Conservation (phyloP, 2,113 vertebrate genomes). For the Piprites chloris region DNA sequence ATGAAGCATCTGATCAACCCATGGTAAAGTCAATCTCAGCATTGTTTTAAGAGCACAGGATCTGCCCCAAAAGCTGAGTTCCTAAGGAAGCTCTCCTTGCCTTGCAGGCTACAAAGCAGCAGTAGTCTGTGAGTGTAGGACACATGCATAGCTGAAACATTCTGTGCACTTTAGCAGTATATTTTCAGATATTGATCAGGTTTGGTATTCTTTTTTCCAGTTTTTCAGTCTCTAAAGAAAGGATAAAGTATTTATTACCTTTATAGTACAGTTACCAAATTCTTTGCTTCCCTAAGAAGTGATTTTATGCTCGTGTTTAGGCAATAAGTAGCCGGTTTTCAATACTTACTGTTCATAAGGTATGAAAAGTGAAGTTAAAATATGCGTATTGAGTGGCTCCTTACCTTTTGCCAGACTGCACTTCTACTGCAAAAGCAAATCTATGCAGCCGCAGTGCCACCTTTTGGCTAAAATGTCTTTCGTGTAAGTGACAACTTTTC, state of each 20-base stretch:
- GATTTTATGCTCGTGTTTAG: not conserved
- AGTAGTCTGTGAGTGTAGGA: not conserved
- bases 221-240: not conserved
- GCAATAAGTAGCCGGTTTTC: not conserved
- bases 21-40: not conserved
- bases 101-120: not conserved
- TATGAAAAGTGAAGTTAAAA: not conserved
- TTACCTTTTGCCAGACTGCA: not conserved
- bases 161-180: not conserved
- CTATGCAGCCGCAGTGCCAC: slow-evolving; percentile 73
- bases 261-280: not conserved
- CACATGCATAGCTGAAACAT: not conserved
- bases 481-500: not conserved
- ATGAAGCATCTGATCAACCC: not conserved
- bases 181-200: not conserved
- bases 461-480: slow-evolving; percentile 71
- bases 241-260: not conserved
- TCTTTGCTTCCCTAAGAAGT: not conserved
- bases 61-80: not conserved
- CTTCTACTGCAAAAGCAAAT: not conserved
- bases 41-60: not conserved
- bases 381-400: not conserved
- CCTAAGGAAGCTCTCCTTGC: not conserved
- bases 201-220: not conserved
- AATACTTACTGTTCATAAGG: not conserved